Evolutionary conservation across 92 coral and sea anemone genomes (phyloP), one percentile per base, ranked within the genome.

Genomic region (Desmophyllum pertusum): DNA sequence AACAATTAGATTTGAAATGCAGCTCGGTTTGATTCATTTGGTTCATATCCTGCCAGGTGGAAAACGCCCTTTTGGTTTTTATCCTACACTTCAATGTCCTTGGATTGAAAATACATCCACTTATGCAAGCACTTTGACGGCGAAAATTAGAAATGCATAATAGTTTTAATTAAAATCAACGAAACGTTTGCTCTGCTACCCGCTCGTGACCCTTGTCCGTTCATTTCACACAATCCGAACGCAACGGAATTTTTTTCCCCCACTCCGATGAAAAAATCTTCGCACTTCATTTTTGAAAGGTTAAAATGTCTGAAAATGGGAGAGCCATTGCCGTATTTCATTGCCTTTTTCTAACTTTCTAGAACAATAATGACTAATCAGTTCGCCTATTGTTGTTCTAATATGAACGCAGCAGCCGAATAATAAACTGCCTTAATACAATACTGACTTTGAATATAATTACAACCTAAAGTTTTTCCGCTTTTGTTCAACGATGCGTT

Each of bases 341-440:
- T 75, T 77, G 39, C 81, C 11, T 61, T 77, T 37, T 51, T 67
- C 40, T n/a, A n/a, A n/a, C n/a, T n/a, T 19, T 19, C 25, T 45
- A 64, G n/a, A 76, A 63, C 73, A 45, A 46, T 18, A n/a, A 36
- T n/a, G 51, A 70, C 76, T n/a, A n/a, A 50, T 48, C 33, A 80
- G 13, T 69, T 13, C 13, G n/a, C 50, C 46, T 18, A n/a, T 25
- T 52, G 39, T 81, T 53, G 78, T 70, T 53, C n/a, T 39, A 8
- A 30, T 51, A 33, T 70, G 69, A 81, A n/a, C 5, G 48, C n/a
- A 38, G 62, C 40, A 23, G 53, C 0, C 42, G 29, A 70, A 81
- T 41, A 70, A 81, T 81, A 81, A n/a, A n/a, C n/a, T n/a, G n/a
- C 45, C 70, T 82, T 72, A 72, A 72, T 82, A 82, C 86, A 57